A percentile compares a stretch with the other conserved stretches of the same genome.
Conservation (phyloP, 2,888 invertebrate genomes). For the Drosophila nr. perissopoda region DNA sequence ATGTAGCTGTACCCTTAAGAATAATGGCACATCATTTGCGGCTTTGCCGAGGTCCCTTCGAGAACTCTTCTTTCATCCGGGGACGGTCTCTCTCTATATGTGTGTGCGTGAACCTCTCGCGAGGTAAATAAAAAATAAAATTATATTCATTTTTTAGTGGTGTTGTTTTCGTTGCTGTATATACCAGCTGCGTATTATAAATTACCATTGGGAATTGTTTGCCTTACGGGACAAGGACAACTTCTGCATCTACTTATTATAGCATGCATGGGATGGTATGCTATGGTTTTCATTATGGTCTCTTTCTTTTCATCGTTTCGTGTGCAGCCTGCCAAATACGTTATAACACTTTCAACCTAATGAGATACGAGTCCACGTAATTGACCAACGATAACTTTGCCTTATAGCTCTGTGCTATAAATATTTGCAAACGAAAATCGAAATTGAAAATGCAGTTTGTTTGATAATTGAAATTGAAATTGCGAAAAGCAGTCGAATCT, state of each 20-base stretch:
- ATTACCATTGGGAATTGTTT: constrained; percentile 73
- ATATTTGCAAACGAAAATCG: constrained; percentile 66
- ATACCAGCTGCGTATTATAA: constrained; percentile 60
- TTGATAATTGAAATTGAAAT: constrained; percentile 59
- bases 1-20: constrained; percentile 75
- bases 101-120: constrained; percentile 70
- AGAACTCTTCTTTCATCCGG: constrained; percentile 31
- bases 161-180: constrained; percentile 22
- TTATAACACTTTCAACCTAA: constrained; percentile 65
- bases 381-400: constrained; percentile 39
- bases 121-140: constrained; percentile 82
- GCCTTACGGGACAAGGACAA: constrained; percentile 34
- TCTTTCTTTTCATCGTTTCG: not conserved
- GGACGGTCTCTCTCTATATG: constrained; percentile 3
- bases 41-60: constrained; percentile 59
- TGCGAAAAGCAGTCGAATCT: constrained; percentile 46
- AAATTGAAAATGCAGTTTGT: constrained; percentile 49
- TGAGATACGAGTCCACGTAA: constrained; percentile 47
- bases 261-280: constrained; percentile 6
- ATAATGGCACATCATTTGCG: constrained; percentile 82
- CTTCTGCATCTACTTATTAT: constrained; percentile 39
- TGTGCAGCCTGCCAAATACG: constrained; percentile 45
- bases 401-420: constrained; percentile 41
- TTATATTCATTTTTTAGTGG: constrained; percentile 65
- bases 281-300: constrained; percentile 24